Percentiles rank a stretch among this genome's conserved stretches.
These are phyloP conservation scores for Antechinus flavipes DNA, from an alignment of 2,113 vertebrate species.

Conservation along the genomic window DNA sequence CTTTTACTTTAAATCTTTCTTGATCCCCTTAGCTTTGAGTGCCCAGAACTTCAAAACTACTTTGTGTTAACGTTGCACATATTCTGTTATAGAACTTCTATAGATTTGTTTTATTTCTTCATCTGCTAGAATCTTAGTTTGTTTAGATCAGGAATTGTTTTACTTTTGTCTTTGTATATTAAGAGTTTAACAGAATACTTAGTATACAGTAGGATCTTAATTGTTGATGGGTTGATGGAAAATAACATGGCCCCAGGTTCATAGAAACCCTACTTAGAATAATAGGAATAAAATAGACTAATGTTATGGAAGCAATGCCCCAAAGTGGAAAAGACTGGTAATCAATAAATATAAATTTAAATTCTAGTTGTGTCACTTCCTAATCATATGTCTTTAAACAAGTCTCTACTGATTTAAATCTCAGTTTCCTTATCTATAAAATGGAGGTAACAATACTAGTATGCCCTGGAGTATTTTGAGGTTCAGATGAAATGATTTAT, in stretches of 20 bases:
- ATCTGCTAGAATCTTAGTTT: not conserved
- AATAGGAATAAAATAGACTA: not conserved
- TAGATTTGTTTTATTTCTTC: not conserved
- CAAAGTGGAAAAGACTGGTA: not conserved
- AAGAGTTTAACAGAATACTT: not conserved
- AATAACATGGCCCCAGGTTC: not conserved
- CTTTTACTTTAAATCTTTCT: not conserved
- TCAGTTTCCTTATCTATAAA: not conserved
- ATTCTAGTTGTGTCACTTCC: not conserved
- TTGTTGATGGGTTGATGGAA: not conserved
- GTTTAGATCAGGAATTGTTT: not conserved
- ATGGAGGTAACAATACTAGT: not conserved
- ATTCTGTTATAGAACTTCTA: not conserved
- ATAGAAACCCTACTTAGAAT: not conserved
- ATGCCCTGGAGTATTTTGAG: not conserved
- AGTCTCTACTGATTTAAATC: not conserved
- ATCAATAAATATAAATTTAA: not conserved
- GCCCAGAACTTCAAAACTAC: not conserved
- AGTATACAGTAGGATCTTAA: not conserved
- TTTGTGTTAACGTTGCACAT: not conserved
- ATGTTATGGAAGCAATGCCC: not conserved
- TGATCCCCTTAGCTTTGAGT: not conserved
- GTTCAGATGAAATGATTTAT: not conserved
- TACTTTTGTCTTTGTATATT: not conserved
- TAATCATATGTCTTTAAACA: not conserved